Evolutionary conservation across 1,140 invertebrate species (phyloP).

Genomic region (Rhynchophorus ferrugineus): DNA sequence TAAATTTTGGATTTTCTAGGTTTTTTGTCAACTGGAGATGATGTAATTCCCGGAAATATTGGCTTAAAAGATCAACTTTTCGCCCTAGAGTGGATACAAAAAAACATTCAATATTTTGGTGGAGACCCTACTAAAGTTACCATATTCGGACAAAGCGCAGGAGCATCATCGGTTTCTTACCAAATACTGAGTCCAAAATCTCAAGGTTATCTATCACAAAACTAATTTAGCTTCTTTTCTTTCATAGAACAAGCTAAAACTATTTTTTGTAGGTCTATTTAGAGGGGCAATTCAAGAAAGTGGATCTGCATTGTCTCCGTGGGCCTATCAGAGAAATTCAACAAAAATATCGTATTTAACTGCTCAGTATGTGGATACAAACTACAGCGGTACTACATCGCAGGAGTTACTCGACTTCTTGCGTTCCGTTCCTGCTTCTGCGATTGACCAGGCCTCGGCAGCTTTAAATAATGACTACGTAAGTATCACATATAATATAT

Average conservation of each 20-base stretch:
- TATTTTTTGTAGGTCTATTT: conserved; percentile 6
- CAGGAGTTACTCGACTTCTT: conserved; percentile 8
- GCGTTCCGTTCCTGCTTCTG: conserved; percentile 6
- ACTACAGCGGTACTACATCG: conserved; percentile 5
- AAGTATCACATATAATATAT: no score
- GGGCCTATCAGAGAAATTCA: conserved; percentile 16
- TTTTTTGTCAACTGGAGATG: conserved; percentile 10
- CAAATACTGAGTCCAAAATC: conserved; percentile 6
- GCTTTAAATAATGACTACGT: background rate
- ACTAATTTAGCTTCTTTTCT: no score
- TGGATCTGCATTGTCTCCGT: conserved; percentile 18
- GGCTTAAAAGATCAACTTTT: conserved; percentile 10
- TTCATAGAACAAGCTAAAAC: background rate
- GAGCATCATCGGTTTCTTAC: conserved; percentile 10
- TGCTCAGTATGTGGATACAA: conserved; percentile 8
- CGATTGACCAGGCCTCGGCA: conserved; percentile 11
- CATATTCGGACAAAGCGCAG: conserved; percentile 12
- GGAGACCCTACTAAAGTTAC: conserved; percentile 11
- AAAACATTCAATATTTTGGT: conserved; percentile 13
- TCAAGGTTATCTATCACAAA: no score
- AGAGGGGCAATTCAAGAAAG: conserved; percentile 16
- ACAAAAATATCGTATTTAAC: conserved; percentile 8
- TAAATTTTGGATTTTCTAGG: conserved; percentile 3
- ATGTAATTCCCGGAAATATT: conserved; percentile 7
- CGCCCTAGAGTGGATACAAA: conserved; percentile 11